phyloP scores from a whole-genome alignment of 35 echinoderm and acorn worm genomes.

The Stichopus chloronotus region DNA sequence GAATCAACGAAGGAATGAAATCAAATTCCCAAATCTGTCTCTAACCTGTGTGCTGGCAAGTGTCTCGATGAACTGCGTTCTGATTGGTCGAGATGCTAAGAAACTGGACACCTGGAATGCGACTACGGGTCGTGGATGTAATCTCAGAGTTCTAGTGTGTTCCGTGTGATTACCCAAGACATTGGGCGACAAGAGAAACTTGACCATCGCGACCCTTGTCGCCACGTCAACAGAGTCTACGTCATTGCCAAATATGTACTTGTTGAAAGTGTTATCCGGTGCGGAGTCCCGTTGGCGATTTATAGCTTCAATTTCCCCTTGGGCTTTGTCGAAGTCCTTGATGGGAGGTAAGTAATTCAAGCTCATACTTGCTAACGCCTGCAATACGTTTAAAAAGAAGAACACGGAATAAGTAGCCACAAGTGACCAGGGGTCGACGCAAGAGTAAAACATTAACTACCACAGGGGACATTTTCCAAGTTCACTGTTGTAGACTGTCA shows the following conservation, averaged over 20 bases:
- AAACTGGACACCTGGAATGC: conserved; percentile 90
- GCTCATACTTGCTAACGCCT: conserved; percentile 90
- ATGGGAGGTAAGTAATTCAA: conserved; percentile 80
- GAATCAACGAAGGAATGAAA: too few relatives aligned
- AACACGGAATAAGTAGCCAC: background rate
- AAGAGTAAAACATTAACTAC: too few relatives aligned
- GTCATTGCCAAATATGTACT: conserved; percentile 92
- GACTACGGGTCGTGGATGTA: conserved; percentile 93
- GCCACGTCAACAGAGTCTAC: conserved; percentile 97
- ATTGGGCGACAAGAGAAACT: conserved; percentile 86
- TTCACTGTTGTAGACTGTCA: too few relatives aligned
- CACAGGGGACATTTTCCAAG: too few relatives aligned
- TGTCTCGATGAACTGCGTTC: conserved; percentile 64
- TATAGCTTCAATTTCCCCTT: conserved; percentile 78
- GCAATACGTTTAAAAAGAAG: background rate
- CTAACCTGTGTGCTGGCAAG: conserved; percentile 80
- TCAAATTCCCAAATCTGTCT: background rate
- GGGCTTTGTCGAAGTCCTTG: conserved; percentile 87
- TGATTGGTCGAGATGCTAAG: conserved; percentile 67
- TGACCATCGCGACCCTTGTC: conserved; percentile 90
- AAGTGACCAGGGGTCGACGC: background rate
- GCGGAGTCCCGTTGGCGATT: conserved; percentile 57
- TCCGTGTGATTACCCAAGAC: conserved; percentile 85
- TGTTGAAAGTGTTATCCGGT: conserved; percentile 76
- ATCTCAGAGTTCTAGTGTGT: conserved; percentile 87